phyloP scores from a whole-genome alignment of 2,797 vertebrate species.

The Hyperoplus lanceolatus region DNA sequence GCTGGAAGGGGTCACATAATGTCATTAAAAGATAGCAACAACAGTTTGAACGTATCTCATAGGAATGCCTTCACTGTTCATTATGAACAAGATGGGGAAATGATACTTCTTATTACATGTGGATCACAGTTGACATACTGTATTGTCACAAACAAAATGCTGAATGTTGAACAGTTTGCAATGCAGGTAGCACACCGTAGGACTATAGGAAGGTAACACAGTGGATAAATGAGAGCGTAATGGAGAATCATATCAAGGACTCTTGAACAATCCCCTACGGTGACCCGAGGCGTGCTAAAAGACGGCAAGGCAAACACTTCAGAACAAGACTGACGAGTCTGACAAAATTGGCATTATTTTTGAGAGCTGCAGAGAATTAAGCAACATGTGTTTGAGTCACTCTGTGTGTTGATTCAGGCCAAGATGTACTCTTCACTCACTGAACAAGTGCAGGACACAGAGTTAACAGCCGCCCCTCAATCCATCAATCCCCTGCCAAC shows the following conservation, averaged over 20 bases:
- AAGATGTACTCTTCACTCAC: conserved; percentile 45
- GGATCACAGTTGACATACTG: not conserved
- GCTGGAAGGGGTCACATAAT: conserved; percentile 24
- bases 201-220: conserved; percentile 53
- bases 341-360: conserved; percentile 43
- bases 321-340: conserved; percentile 47
- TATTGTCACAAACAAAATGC: conserved; percentile 6
- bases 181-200: conserved; percentile 28
- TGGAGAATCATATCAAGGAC: conserved; percentile 60
- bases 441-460: conserved; percentile 47
- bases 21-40: conserved; percentile 1
- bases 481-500: conserved; percentile 58
- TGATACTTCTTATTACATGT: not conserved
- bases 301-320: conserved; percentile 49
- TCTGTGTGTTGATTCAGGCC: conserved; percentile 34
- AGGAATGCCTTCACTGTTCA: not conserved
- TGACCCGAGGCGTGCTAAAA: conserved; percentile 53
- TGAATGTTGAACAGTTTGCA: conserved; percentile 7
- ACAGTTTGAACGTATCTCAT: conserved; percentile 19
- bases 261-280: conserved; percentile 45
- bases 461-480: conserved; percentile 52
- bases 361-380: conserved; percentile 43
- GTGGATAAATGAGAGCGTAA: conserved; percentile 52
- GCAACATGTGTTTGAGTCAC: conserved; percentile 39
- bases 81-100: conserved; percentile 16